phyloP scores from a whole-genome alignment of 2,888 invertebrate species.

The Trachelus iudaicus region DNA sequence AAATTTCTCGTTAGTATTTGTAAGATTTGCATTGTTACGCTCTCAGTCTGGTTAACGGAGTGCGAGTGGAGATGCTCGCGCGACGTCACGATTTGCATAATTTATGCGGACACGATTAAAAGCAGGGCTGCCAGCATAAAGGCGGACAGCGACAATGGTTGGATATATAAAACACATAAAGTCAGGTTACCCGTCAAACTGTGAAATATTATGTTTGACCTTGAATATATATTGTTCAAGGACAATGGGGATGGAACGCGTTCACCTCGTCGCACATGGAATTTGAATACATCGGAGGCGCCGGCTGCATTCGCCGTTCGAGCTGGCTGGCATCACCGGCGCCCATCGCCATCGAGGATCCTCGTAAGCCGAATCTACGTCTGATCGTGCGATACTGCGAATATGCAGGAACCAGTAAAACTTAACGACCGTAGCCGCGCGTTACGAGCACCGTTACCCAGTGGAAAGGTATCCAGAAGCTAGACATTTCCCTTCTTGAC shows the following conservation, averaged over 20 bases:
- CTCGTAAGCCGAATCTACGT: conserved; percentile 4
- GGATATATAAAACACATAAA: too few species aligned
- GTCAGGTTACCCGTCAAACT: neutral
- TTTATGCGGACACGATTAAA: neutral
- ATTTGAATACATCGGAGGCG: neutral
- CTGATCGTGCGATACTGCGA: conserved; percentile 22
- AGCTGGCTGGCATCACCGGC: neutral
- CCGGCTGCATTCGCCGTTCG: neutral
- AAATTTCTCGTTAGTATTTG: conserved; percentile 2
- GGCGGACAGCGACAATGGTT: neutral
- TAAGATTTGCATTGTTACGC: neutral
- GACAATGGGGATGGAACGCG: neutral
- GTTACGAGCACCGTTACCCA: neutral
- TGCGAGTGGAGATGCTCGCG: neutral
- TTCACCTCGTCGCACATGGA: neutral
- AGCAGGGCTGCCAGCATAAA: neutral
- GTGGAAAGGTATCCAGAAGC: neutral
- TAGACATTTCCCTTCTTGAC: neutral
- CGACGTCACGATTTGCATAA: neutral
- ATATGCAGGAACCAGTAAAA: conserved; percentile 29
- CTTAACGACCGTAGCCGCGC: conserved; percentile 20
- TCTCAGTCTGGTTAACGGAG: neutral
- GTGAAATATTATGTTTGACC: neutral
- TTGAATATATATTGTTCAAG: neutral
- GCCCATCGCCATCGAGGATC: conserved; percentile 35